Conservation (phyloP, 2,113 vertebrate species). For the Embiotoca jacksoni region DNA sequence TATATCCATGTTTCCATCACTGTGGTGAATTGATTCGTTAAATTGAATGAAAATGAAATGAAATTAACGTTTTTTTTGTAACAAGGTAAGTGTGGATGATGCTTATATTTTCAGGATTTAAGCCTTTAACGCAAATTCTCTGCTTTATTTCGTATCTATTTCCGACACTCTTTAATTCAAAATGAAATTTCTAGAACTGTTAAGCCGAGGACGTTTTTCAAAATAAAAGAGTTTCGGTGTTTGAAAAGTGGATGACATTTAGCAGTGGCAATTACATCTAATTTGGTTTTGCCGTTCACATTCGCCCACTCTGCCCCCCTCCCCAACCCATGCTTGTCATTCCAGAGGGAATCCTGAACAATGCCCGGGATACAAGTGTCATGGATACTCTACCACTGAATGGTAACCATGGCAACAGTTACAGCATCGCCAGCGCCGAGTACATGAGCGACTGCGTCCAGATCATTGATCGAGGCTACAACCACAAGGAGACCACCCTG, state of each 20-base stretch:
- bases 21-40: constrained; percentile 1
- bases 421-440: constrained; percentile 95
- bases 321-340: constrained; percentile 64
- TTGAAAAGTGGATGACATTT: constrained; percentile 54
- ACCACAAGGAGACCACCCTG: constrained; percentile 95
- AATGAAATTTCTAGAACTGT: constrained; percentile 36
- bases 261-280: constrained; percentile 51
- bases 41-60: constrained; percentile 18
- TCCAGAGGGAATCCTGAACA: constrained; percentile 99
- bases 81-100: constrained; percentile 65
- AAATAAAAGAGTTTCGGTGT: constrained; percentile 13
- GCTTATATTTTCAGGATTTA: constrained; percentile 15
- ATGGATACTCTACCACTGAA: constrained; percentile 99
- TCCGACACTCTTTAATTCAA: constrained; percentile 4
- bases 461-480: constrained; percentile 96
- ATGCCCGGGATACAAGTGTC: constrained; percentile 99
- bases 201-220: constrained; percentile 24
- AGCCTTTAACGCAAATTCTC: constrained; percentile 24
- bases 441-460: constrained; percentile 99
- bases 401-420: constrained; percentile 99
- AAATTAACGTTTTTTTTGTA: constrained; percentile 16
- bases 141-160: constrained; percentile 9
- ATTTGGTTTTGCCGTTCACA: constrained; percentile 58
- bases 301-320: constrained; percentile 42
- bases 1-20: constrained; percentile 49